Evolutionary conservation across 2,888 invertebrate species (phyloP), one percentile per base, ranked within the genome.

Genomic region (Actias luna): DNA sequence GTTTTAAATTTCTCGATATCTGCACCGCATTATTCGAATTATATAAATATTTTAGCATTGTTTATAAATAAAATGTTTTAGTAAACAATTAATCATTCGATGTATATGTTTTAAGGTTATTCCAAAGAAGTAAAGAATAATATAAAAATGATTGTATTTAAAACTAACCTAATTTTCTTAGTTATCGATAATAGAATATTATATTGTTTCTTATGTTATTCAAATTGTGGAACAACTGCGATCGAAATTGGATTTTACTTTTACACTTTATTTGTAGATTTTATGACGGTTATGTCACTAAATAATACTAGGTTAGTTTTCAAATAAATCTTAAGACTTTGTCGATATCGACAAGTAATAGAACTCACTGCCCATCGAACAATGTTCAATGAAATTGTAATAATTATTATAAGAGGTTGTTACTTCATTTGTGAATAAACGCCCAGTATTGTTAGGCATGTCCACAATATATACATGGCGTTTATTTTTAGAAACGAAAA

Each of bases 341-440:
- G 14, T 52, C 52, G 55, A 55, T 55, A 55, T 29, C 29, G n/a
- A 29, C 10, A 29, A 55, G 8, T 29, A 14, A 55, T 18, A 55
- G 52, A 29, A 55, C n/a, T n/a, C 29, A 55, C 27, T 55, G 29
- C 55, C 55, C 55, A 55, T 55, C 55, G 55, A 55, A 55, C 55
- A 55, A 55, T 55, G 27, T 55, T 27, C 16, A 55, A 29, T 12
- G 29, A 5, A 25, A 50, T 16, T 55, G n/a, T 29, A 55, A n/a
- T 55, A 29, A n/a, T 55, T 55, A 55, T 55, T 29, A n/a, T 55
- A 50, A 29, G 27, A 27, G 29, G n/a, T 55, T 55, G 29, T 55
- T 55, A 55, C 5, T 55, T 27, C 52, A 55, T 55, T 29, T 55
- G 55, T 55, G n/a, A 55, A 55, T 29, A n/a, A 29, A 55, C 1